Evolutionary conservation across 2,797 vertebrate genomes (phyloP).

Genomic region (Malacoraja senta): DNA sequence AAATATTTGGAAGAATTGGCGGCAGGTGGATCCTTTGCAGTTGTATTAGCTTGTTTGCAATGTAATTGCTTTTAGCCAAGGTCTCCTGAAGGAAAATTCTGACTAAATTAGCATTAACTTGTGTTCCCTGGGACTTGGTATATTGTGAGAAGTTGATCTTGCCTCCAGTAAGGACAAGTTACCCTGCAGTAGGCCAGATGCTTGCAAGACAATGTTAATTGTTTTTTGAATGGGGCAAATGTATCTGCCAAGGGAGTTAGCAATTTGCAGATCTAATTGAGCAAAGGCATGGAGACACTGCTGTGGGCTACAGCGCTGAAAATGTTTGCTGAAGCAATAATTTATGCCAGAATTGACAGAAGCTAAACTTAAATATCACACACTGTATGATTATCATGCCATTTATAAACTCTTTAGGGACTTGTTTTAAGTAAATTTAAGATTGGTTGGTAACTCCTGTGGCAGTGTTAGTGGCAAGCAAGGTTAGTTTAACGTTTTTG

Average conservation of each 20-base stretch:
- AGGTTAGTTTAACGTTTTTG: not conserved
- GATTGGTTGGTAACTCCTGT: not conserved
- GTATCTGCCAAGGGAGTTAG: slow-evolving; percentile 65
- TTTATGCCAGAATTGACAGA: slow-evolving; percentile 16
- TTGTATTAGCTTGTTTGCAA: slow-evolving; percentile 67
- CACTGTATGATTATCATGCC: not conserved
- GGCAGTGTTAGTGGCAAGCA: not conserved
- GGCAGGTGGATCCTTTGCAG: slow-evolving; percentile 50
- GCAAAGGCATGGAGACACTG: slow-evolving; percentile 42
- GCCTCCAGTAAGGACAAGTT: slow-evolving; percentile 82
- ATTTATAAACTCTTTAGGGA: not conserved
- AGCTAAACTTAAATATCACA: slow-evolving; percentile 13
- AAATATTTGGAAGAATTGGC: slow-evolving; percentile 53
- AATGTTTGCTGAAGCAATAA: slow-evolving; percentile 25
- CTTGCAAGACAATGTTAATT: slow-evolving; percentile 73
- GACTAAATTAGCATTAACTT: slow-evolving; percentile 84
- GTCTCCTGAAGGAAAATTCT: slow-evolving; percentile 79
- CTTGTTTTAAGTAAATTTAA: slow-evolving; percentile 5
- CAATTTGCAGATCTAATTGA: slow-evolving; percentile 59
- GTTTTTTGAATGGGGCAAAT: slow-evolving; percentile 65
- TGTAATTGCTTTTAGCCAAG: slow-evolving; percentile 74
- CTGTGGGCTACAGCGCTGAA: slow-evolving; percentile 17
- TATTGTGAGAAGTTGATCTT: slow-evolving; percentile 68
- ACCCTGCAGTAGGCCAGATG: slow-evolving; percentile 62
- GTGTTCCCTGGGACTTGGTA: slow-evolving; percentile 60